These are phyloP conservation scores for Calyptomena viridis DNA, from an alignment of 2,113 vertebrate species.

Conservation along the genomic window DNA sequence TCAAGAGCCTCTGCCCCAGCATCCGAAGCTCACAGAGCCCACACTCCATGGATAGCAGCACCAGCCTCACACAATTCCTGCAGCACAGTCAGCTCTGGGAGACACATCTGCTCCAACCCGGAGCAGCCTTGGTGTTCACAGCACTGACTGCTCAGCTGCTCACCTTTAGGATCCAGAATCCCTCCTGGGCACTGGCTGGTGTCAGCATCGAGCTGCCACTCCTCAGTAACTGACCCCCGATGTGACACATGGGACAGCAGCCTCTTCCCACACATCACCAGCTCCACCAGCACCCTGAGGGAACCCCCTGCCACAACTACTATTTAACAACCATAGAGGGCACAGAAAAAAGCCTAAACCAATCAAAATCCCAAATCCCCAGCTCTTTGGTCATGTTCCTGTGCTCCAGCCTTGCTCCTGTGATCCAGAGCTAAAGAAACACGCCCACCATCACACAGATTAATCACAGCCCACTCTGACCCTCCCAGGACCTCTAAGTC, in stretches of 20 bases:
- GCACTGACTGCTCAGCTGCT: background rate
- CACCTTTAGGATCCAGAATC: background rate
- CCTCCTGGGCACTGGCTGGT: background rate
- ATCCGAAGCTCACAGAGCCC: background rate
- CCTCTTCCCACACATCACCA: background rate
- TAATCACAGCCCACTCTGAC: background rate
- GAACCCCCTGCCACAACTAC: background rate
- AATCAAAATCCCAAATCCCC: background rate
- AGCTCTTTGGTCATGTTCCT: rapidly evolving
- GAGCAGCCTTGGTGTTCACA: background rate
- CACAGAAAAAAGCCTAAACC: background rate
- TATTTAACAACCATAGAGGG: background rate
- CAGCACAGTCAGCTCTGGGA: background rate
- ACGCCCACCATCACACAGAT: rapidly evolving
- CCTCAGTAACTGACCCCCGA: rapidly evolving
- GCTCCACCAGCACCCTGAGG: background rate
- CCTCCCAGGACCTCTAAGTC: background rate
- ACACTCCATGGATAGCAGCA: background rate
- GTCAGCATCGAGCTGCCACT: background rate
- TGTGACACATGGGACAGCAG: rapidly evolving
- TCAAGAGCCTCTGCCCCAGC: background rate
- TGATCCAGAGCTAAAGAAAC: background rate
- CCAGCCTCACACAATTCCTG: background rate
- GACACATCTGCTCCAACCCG: background rate
- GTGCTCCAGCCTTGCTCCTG: background rate